Percentiles rank a stretch among this genome's conserved stretches.
Evolutionary conservation across 2,113 vertebrate genomes (phyloP).

Genomic region (Chelonoidis abingdonii): DNA sequence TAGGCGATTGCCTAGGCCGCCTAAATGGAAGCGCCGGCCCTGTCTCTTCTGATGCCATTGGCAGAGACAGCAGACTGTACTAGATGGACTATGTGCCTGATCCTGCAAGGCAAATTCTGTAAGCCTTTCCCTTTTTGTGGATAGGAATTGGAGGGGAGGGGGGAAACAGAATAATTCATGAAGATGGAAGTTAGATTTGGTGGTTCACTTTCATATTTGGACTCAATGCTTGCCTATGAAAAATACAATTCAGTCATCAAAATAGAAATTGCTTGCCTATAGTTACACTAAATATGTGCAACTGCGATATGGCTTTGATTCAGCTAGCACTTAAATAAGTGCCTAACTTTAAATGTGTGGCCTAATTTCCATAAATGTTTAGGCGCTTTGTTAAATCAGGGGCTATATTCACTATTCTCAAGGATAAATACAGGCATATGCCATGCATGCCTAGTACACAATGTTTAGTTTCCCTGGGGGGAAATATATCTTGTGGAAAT

Average conservation of each 20-base stretch:
- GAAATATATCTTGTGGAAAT: constrained; percentile 36
- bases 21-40: no score
- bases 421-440: constrained; percentile 41
- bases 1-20: no score
- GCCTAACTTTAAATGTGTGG: neutral
- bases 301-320: neutral
- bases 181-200: neutral
- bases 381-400: constrained; percentile 21
- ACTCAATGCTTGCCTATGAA: neutral
- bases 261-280: neutral
- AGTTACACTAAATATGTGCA: neutral
- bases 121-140: neutral
- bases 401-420: constrained; percentile 14
- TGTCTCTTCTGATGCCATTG: neutral
- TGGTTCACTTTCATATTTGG: neutral
- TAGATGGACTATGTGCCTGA: neutral
- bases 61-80: neutral
- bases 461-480: constrained; percentile 55
- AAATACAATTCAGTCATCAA: neutral
- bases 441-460: neutral
- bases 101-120: neutral
- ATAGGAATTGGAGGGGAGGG: neutral
- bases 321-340: neutral
- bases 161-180: neutral
- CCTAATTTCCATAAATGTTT: neutral